phyloP scores from a whole-genome alignment of 1,140 invertebrate genomes.

The Streblospio benedicti region DNA sequence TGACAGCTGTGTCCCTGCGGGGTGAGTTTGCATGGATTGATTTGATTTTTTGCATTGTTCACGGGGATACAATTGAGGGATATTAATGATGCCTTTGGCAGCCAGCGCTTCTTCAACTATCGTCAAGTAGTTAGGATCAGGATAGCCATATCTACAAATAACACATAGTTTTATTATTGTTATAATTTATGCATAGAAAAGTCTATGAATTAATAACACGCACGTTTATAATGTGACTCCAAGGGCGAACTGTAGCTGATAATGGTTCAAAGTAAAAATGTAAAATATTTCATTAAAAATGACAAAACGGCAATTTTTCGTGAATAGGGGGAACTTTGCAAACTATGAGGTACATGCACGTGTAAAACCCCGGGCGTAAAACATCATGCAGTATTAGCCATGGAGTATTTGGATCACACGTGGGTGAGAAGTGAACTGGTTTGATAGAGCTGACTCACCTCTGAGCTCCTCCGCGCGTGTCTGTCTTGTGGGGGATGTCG shows the following conservation, averaged over 20 bases:
- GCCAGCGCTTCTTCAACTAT: slow-evolving; percentile 28
- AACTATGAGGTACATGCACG: neutral
- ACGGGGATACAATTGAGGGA: no score
- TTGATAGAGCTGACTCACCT: neutral
- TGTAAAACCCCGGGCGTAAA: neutral
- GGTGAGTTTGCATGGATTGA: no score
- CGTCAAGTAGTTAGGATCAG: slow-evolving; percentile 27
- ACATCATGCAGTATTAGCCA: neutral
- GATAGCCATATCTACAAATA: slow-evolving; percentile 30
- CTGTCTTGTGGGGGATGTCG: slow-evolving; percentile 10
- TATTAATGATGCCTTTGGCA: slow-evolving; percentile 45
- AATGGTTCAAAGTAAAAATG: neutral
- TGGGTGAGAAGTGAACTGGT: neutral
- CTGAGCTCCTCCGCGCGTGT: neutral
- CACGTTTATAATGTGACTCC: neutral
- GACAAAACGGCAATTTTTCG: neutral
- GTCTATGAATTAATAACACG: neutral
- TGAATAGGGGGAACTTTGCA: neutral
- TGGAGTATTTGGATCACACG: neutral
- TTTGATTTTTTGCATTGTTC: no score
- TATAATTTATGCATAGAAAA: neutral
- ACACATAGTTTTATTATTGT: neutral
- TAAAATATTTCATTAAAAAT: neutral
- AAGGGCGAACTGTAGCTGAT: neutral
- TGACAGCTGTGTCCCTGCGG: no score